Conservation (phyloP, 2,888 invertebrate genomes). For the Microctonus hyperodae region DNA sequence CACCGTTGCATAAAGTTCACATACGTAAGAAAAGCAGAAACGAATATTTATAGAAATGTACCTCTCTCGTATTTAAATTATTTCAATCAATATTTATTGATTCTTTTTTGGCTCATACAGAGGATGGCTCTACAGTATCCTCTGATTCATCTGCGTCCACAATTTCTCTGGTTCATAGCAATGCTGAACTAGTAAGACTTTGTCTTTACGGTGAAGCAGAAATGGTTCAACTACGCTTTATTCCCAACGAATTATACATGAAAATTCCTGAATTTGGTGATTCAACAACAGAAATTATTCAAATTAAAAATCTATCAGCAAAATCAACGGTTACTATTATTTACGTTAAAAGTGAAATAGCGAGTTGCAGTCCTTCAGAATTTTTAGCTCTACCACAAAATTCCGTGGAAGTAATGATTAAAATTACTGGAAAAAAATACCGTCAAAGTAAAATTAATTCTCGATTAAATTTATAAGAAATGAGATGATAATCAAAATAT, state of each 20-base stretch:
- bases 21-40: conserved; percentile 28
- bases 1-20: conserved; percentile 29
- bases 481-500: no score
- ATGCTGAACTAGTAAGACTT: conserved; percentile 64
- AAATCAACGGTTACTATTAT: conserved; percentile 61
- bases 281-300: conserved; percentile 60
- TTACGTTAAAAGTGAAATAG: conserved; percentile 52
- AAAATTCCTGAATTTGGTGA: conserved; percentile 62
- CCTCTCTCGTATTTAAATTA: no score
- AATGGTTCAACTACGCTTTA: conserved; percentile 63
- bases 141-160: conserved; percentile 6
- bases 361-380: neutral
- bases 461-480: no score
- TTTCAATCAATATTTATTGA: no score
- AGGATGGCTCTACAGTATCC: conserved; percentile 14
- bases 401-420: no score
- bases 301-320: conserved; percentile 64
- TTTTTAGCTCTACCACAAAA: no score
- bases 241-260: conserved; percentile 65
- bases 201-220: conserved; percentile 69
- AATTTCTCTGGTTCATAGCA: conserved; percentile 6
- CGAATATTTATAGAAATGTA: conserved; percentile 17
- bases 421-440: no score
- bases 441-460: no score
- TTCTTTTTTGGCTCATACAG: no score